Evolutionary conservation across 2,797 vertebrate species (phyloP), one percentile per base, ranked within the genome.

Genomic region (Mormyrops attenuatus): DNA sequence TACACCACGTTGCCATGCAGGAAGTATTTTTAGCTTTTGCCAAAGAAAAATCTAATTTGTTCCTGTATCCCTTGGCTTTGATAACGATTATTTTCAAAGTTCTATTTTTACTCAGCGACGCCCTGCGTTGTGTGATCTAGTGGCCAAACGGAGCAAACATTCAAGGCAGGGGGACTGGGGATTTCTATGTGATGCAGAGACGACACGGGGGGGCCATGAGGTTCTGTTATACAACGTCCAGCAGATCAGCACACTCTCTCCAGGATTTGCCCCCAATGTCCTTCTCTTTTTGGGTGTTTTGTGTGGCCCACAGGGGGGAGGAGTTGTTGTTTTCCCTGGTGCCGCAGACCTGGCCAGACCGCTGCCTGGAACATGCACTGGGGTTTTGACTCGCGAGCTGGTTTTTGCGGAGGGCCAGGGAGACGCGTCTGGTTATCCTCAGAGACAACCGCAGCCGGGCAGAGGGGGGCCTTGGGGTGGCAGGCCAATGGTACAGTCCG

Each of bases 341-440:
- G 73, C 34, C 73, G 3, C 73, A 44, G 38, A 20, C 38, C 73
- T 44, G 38, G 38, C 73, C 34, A 41, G 26, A 53, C 80, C 22
- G 49, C 22, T 41, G 77, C 57, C 44, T 44, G 30, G n/a, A 57
- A 88, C 63, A 44, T 82, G 60, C 89, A 66, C 47, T 88, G 57
- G 55, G 77, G 77, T 53, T 90, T 90, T 52, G 50, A 90, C 44
- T 84, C 87, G 73, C 41, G 26, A 82, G 73, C 26, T 49, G 87
- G 50, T 47, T 85, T 90, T 66, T 90, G 73, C 20, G 57, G n/a
- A 63, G 53, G 87, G 88, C 52, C 49, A 49, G 49, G 38, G 55
- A 93, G 93, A 93, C 92, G 92, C 94, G 93, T 95, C 95, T 94
- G 94, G 94, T 95, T 95, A 94, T 93, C 92, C 93, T 94, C 93